Percentiles rank a stretch among this genome's conserved stretches.
These are phyloP conservation scores for Pelodytes ibericus DNA, from an alignment of 2,797 vertebrate species.

Conservation along the genomic window DNA sequence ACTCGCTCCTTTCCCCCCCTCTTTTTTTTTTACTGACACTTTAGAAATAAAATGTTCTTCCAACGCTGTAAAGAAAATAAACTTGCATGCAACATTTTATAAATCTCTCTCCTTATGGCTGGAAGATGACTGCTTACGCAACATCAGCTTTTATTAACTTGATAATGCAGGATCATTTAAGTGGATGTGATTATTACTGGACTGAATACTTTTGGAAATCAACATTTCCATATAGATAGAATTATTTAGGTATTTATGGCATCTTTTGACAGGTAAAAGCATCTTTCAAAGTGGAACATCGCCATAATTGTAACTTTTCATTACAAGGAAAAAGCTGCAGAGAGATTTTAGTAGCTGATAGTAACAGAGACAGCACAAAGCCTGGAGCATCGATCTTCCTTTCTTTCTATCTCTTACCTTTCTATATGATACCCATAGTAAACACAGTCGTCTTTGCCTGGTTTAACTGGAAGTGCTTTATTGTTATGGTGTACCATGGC, in stretches of 20 bases:
- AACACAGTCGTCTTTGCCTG: not conserved
- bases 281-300: conserved; percentile 53
- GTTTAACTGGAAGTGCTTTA: conserved; percentile 19
- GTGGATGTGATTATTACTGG: conserved; percentile 53
- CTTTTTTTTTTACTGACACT: conserved; percentile 39
- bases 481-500: not conserved
- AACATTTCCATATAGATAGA: conserved; percentile 57
- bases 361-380: conserved; percentile 28
- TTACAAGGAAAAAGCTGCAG: conserved; percentile 42
- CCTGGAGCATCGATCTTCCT: conserved; percentile 18
- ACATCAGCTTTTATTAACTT: conserved; percentile 51
- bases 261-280: conserved; percentile 54
- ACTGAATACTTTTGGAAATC: conserved; percentile 54
- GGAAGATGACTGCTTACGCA: conserved; percentile 24
- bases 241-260: conserved; percentile 56
- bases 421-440: conserved; percentile 1
- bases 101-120: conserved; percentile 49
- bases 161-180: conserved; percentile 51
- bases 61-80: conserved; percentile 48
- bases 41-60: conserved; percentile 50
- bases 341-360: conserved; percentile 47
- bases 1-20: conserved; percentile 29
- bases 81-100: conserved; percentile 48
- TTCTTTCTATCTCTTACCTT: not conserved
- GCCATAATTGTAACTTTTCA: conserved; percentile 56